Conservation (phyloP, 2,797 vertebrate species). For the Muraenolepis orangiensis region DNA sequence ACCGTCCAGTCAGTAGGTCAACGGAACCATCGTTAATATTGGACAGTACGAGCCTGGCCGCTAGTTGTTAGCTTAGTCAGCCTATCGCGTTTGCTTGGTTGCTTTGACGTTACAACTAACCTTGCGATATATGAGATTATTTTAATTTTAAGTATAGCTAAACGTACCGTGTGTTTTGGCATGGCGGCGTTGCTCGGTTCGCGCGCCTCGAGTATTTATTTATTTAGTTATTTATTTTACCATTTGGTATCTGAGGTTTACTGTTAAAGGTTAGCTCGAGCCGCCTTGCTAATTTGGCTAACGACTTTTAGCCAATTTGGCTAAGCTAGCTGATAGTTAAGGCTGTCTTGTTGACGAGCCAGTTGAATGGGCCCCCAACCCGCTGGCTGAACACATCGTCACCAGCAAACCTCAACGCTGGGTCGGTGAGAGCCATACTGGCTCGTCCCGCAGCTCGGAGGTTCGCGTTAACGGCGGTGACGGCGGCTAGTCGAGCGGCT, state of each 20-base stretch:
- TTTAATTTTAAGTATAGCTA: constrained; percentile 51
- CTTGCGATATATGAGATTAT: constrained; percentile 57
- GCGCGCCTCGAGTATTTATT: not conserved
- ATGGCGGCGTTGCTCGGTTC: not conserved
- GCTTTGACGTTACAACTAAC: constrained; percentile 50
- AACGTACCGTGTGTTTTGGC: constrained; percentile 16
- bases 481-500: constrained; percentile 60
- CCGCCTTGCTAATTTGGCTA: not conserved
- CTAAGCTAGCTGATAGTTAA: constrained; percentile 67
- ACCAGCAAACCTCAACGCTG: constrained; percentile 62
- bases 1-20: constrained; percentile 62
- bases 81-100: constrained; percentile 55
- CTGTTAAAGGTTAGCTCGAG: not conserved
- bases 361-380: constrained; percentile 68
- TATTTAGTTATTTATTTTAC: too few species aligned
- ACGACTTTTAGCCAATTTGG: constrained; percentile 39
- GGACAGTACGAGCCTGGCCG: constrained; percentile 4
- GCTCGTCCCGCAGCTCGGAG: constrained; percentile 65
- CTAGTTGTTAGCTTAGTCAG: constrained; percentile 9
- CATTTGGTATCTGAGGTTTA: not conserved
- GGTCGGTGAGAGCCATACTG: constrained; percentile 63
- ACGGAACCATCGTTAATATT: constrained; percentile 28
- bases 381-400: constrained; percentile 70
- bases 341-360: constrained; percentile 71
- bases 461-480: constrained; percentile 54